Percentiles rank a stretch among this genome's conserved stretches.
phyloP scores from a whole-genome alignment of 1,140 invertebrate species.

The Cryptotermes secundus region DNA sequence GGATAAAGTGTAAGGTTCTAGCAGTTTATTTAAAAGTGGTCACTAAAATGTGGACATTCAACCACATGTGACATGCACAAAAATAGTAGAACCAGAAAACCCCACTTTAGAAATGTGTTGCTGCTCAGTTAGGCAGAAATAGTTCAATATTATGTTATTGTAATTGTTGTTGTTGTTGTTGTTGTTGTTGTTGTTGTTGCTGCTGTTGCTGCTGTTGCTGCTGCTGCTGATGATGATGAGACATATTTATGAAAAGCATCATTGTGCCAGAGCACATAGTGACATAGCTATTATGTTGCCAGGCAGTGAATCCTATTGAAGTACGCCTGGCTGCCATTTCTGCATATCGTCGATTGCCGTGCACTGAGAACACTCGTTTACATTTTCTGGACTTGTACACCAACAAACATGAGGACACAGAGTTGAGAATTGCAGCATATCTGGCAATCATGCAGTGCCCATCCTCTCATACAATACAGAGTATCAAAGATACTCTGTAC shows the following conservation, averaged over 20 bases:
- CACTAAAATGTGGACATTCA: no score
- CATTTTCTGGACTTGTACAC: constrained; percentile 66
- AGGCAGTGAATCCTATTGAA: constrained; percentile 46
- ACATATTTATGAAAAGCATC: not conserved
- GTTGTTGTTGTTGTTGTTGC: no score
- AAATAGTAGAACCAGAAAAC: no score
- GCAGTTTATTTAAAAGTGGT: no score
- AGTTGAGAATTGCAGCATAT: constrained; percentile 85
- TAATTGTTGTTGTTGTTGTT: no score
- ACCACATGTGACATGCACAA: no score
- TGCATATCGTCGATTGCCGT: constrained; percentile 43
- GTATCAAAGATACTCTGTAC: constrained; percentile 68
- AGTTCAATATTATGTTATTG: no score
- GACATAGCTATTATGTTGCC: not conserved
- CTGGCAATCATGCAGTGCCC: constrained; percentile 88
- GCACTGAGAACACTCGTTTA: constrained; percentile 38
- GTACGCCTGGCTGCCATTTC: constrained; percentile 47
- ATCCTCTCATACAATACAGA: constrained; percentile 67
- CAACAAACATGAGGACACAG: constrained; percentile 72
- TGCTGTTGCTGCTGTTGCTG: no score
- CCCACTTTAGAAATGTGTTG: no score
- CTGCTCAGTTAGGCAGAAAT: no score
- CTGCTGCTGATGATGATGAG: no score
- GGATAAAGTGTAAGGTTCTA: no score
- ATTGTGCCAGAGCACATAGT: not conserved